A percentile compares a stretch with the other conserved stretches of the same genome.
These are phyloP conservation scores for Malacosoma neustria DNA, from an alignment of 2,888 invertebrate genomes.

Conservation along the genomic window DNA sequence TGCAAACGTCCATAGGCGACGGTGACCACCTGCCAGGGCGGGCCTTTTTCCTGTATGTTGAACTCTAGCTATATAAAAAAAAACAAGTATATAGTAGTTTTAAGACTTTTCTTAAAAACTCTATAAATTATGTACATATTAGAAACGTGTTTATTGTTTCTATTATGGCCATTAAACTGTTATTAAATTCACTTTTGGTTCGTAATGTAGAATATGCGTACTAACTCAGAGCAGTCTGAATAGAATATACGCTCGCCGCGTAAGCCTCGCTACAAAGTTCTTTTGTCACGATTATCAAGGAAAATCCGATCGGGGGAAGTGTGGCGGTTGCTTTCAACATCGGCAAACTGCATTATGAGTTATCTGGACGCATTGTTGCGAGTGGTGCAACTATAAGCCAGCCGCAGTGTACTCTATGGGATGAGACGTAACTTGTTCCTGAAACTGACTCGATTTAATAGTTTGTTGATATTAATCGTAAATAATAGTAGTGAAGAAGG, in stretches of 20 bases:
- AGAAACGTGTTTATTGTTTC: no score
- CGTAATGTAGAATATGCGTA: no score
- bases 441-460: conserved; percentile 6
- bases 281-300: conserved; percentile 72
- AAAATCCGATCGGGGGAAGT: conserved; percentile 71
- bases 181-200: no score
- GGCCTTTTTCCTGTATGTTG: no score
- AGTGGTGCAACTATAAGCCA: conserved; percentile 43
- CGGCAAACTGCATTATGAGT: conserved; percentile 71
- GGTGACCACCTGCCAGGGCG: no score
- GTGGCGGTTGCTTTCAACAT: conserved; percentile 62
- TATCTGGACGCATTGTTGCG: conserved; percentile 57
- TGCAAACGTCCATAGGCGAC: no score
- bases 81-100: no score
- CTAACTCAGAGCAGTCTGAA: conserved; percentile 34
- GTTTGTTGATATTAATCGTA: conserved; percentile 1
- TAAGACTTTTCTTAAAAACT: no score
- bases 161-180: no score
- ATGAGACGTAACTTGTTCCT: conserved; percentile 23
- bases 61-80: no score
- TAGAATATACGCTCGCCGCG: conserved; percentile 34
- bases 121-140: no score
- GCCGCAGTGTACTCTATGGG: conserved; percentile 23
- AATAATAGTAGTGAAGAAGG: conserved; percentile 1
- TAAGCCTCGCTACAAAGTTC: conserved; percentile 56